Evolutionary conservation across 2,113 vertebrate species (phyloP).

Genomic region (Climacteris rufus): DNA sequence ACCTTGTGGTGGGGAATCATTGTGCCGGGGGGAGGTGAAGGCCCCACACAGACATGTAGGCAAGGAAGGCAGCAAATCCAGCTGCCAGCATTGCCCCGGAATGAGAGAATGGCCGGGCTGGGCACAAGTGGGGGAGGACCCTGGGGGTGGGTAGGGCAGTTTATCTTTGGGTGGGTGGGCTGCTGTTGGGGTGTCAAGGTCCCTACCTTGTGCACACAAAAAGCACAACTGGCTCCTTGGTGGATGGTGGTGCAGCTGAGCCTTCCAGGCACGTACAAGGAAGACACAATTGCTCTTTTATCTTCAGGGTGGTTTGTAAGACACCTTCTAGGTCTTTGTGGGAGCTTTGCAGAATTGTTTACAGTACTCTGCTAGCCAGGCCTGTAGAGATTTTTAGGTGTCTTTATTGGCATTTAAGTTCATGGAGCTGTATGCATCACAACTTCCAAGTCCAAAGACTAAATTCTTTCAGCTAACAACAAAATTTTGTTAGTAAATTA

Average conservation of each 20-base stretch:
- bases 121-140: not conserved
- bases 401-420: not conserved
- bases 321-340: not conserved
- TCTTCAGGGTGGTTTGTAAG: not conserved
- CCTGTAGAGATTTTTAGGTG: not conserved
- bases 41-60: fast-evolving
- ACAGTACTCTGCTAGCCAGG: not conserved
- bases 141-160: not conserved
- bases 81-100: not conserved
- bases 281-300: not conserved
- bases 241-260: not conserved
- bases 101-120: not conserved
- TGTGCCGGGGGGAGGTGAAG: fast-evolving
- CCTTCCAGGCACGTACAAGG: not conserved
- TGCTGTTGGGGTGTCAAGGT: not conserved
- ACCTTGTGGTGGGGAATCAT: not conserved
- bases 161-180: not conserved
- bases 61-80: not conserved
- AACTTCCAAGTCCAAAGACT: not conserved
- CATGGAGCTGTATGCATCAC: fast-evolving
- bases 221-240: fast-evolving
- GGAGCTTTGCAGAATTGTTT: not conserved
- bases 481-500: not conserved
- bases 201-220: not conserved
- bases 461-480: not conserved